phyloP scores from a whole-genome alignment of 2,113 vertebrate species.

The Tupaia chinensis region DNA sequence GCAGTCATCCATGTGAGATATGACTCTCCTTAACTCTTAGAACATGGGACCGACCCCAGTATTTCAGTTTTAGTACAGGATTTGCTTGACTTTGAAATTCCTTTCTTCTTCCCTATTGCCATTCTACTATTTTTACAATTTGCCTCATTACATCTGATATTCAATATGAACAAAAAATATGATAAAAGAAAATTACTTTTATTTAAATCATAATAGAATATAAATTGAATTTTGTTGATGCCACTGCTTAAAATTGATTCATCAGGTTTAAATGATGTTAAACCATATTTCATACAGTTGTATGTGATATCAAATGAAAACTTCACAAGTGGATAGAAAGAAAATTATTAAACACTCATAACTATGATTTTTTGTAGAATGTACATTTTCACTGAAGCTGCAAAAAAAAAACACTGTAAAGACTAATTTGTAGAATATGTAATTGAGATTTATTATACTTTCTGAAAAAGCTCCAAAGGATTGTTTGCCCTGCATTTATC shows the following conservation, averaged over 20 bases:
- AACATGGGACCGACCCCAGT: not conserved
- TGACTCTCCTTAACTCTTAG: no score
- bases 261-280: conserved; percentile 43
- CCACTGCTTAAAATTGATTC: conserved; percentile 49
- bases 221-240: conserved; percentile 59
- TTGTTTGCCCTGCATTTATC: conserved; percentile 46
- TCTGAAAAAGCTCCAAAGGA: not conserved
- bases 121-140: conserved; percentile 60
- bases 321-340: conserved; percentile 39
- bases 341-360: not conserved
- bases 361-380: conserved; percentile 45
- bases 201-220: conserved; percentile 26
- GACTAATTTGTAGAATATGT: conserved; percentile 55
- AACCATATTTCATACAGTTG: not conserved
- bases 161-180: conserved; percentile 57
- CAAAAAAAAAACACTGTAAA: conserved; percentile 45
- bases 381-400: conserved; percentile 54
- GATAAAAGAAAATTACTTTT: conserved; percentile 48
- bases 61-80: not conserved
- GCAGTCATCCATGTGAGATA: no score
- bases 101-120: not conserved
- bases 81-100: conserved; percentile 26
- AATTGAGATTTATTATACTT: conserved; percentile 67
- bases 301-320: conserved; percentile 50
- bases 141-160: conserved; percentile 4